Base-by-base conservation (phyloP, 2,888 invertebrate genomes). In the Sarcophaga rosellei region DNA sequence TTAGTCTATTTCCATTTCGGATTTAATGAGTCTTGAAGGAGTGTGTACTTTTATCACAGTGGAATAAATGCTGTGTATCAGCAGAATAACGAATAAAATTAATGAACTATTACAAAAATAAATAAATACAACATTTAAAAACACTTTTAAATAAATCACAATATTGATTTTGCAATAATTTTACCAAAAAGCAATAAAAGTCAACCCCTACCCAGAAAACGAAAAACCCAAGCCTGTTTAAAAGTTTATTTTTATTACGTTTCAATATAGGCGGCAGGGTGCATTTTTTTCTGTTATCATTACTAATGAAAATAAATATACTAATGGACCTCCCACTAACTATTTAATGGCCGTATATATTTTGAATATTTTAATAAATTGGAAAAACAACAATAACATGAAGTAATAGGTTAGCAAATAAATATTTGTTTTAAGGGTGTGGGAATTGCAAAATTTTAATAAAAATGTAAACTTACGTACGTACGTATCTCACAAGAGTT, bases 291-390 rank as follows among this genome's bases (percentile, higher is more conserved):
- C 11, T 59, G 12, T 45, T 10, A 3, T n/a, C 69, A 25, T 15
- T 20, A 12, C 66, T 73, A 12, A 45, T 69, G 35, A 35, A 35
- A 35, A 35, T 2, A 35, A 35, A 35, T 6, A 35, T 35, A 6
- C 25, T 44, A 65, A 62, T 53, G 45, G 86, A 80, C 86, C 86
- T 77, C 86, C 86, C 82, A 80, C 73, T 47, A 86, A 77, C 45
- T 76, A 73, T 76, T 86, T 80, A 63, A 80, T 78, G 57, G 74
- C 3, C 8, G 45, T 73, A 47, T 73, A 47, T 45, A 57, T 75
- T 53, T 44, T 2, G 70, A 75, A 72, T 21, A 35, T 44, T 62
- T 61, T 61, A 73, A 47, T 74, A 74, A 8, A 21, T 15, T 6
- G 3, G 0, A 69, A 23, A 23, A 11, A 15, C 17, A 72, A 57